Evolutionary conservation across 2,888 invertebrate species (phyloP), one percentile per base, ranked within the genome.

Genomic region (Piscicola geometra): DNA sequence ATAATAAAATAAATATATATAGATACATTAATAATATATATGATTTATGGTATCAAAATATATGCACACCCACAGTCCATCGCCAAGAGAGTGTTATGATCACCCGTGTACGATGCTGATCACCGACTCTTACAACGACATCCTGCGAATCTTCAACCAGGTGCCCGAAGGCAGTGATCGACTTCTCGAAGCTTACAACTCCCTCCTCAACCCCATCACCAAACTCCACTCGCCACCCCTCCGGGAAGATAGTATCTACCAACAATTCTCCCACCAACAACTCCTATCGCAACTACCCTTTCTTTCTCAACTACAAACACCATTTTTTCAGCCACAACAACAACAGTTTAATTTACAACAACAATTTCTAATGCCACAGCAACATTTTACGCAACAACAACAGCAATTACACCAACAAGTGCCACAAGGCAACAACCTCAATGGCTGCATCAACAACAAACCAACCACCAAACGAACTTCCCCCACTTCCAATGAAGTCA

Each of bases 401-500:
- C 60, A 56, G 9, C 60, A 56, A 21, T 21, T 47, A 9, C 60
- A 56, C 9, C 60, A 56, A 56, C 60, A 56, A 25, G 5, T 5
- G 5, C 25, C 3, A n/a, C 21, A 25, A 56, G 5, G 21, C 60
- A 56, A 56, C 60, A 56, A 56, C 60, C n/a, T n/a, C n/a, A n/a
- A 47, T 47, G 5, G n/a, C 5, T 3, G 3, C 5, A 18, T 3
- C 21, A 25, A 18, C 60, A 56, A 56, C 25, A 56, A 56, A 56
- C 15, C 25, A 25, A 25, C 60, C 9, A 25, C 60, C 25, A 56
- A 56, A 21, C 9, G 60, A 56, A 25, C 60, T 21, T 56, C 60
- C n/a, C 60, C 60, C 25, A 56, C 21, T 21, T 18, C n/a, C 9
- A 56, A 56, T 56, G 60, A 56, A 56, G 60, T 56, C 60, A 56